These are phyloP conservation scores for Glaucomys volans DNA, from an alignment of 2,113 vertebrate species.

Conservation along the genomic window DNA sequence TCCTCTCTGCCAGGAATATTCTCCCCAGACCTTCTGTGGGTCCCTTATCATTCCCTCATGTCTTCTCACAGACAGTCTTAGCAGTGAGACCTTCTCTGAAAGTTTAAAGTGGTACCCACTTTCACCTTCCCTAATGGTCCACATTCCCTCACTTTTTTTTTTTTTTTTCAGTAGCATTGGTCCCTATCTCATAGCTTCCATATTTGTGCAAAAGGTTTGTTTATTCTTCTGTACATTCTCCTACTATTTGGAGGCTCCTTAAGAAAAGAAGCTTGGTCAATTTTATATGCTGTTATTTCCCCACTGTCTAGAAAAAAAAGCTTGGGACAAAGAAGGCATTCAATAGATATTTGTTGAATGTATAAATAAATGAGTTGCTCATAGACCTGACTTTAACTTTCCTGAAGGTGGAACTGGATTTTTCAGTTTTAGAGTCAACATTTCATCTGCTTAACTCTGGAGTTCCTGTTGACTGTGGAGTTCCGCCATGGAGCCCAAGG, in stretches of 20 bases:
- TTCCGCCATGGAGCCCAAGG: neutral
- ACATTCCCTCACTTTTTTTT: neutral
- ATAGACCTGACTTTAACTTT: neutral
- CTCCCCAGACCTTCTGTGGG: neutral
- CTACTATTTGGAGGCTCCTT: neutral
- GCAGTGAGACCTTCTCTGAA: neutral
- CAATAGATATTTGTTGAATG: neutral
- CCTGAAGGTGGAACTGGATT: neutral
- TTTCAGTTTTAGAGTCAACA: neutral
- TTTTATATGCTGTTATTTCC: neutral
- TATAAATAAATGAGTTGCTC: neutral
- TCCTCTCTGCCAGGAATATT: neutral
- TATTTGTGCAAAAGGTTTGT: neutral
- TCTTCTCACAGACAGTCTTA: neutral
- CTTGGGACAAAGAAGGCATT: neutral
- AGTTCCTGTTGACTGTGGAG: no score
- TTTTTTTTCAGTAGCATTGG: neutral
- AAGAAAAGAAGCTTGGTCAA: neutral
- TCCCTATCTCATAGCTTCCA: neutral
- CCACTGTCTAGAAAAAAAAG: neutral
- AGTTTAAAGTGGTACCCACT: neutral
- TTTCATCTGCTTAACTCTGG: neutral
- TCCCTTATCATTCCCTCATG: neutral
- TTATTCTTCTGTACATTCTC: neutral
- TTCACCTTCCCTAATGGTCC: neutral